Percentiles rank a stretch among this genome's conserved stretches.
phyloP scores from a whole-genome alignment of 1,140 invertebrate species.

The Ephestia elutella region DNA sequence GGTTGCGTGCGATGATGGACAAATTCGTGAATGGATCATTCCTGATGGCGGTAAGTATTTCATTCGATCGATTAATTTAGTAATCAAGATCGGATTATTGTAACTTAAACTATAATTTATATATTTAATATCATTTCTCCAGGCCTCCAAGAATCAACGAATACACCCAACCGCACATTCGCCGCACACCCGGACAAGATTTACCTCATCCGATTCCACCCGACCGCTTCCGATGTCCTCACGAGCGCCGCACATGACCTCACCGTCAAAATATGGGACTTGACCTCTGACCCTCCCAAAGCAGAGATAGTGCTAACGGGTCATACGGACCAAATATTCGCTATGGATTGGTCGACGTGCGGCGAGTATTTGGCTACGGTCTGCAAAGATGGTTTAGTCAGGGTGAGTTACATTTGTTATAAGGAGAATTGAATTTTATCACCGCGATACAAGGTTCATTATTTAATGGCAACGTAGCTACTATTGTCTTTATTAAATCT shows the following conservation, averaged over 20 bases:
- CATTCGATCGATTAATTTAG: too few relatives aligned
- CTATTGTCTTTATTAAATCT: constrained; percentile 72
- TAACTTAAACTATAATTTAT: too few relatives aligned
- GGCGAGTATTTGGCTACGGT: constrained; percentile 89
- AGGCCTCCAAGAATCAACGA: constrained; percentile 75
- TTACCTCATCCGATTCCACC: constrained; percentile 93
- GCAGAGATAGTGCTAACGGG: constrained; percentile 77
- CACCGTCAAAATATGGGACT: constrained; percentile 79
- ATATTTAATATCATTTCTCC: background rate
- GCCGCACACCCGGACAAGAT: constrained; percentile 92
- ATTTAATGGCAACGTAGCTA: too few relatives aligned
- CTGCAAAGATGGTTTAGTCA: constrained; percentile 91
- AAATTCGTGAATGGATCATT: constrained; percentile 89
- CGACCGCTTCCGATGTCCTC: constrained; percentile 88
- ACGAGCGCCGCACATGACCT: constrained; percentile 92
- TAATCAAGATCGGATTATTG: background rate
- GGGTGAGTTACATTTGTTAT: too few relatives aligned
- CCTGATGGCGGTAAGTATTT: constrained; percentile 68
- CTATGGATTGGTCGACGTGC: constrained; percentile 92
- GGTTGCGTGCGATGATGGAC: constrained; percentile 94
- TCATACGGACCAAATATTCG: constrained; percentile 91
- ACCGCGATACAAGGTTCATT: too few relatives aligned
- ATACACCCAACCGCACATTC: constrained; percentile 78
- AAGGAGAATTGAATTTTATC: too few relatives aligned
- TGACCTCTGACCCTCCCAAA: constrained; percentile 51